A percentile compares a stretch with the other conserved stretches of the same genome.
Evolutionary conservation across 1,140 invertebrate genomes (phyloP).

Genomic region (Brevipalpus yothersi): DNA sequence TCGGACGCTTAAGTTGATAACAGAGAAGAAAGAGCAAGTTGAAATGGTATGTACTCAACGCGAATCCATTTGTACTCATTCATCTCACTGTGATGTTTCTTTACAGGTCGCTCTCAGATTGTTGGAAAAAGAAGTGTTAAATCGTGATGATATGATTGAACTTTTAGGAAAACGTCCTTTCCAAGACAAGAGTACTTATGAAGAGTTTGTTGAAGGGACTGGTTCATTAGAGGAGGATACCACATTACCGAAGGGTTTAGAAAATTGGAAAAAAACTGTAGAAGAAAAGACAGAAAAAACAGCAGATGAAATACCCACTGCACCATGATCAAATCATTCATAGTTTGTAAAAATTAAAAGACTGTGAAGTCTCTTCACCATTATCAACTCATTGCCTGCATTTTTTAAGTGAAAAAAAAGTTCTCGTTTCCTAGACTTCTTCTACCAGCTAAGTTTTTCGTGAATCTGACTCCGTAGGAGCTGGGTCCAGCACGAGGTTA

Average conservation of each 20-base stretch:
- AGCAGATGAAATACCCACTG: no score
- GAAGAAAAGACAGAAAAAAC: no score
- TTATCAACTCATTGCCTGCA: no score
- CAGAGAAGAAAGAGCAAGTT: conserved; percentile 60
- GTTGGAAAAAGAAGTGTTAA: conserved; percentile 57
- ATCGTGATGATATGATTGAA: conserved; percentile 93
- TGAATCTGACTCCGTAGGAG: no score
- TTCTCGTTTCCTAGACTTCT: no score
- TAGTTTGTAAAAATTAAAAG: no score
- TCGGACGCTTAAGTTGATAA: conserved; percentile 52
- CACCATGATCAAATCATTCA: no score
- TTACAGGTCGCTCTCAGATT: background rate
- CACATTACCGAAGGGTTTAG: conserved; percentile 55
- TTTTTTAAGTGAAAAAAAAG: no score
- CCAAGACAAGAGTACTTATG: conserved; percentile 95
- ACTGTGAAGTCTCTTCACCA: no score
- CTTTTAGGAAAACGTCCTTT: conserved; percentile 80
- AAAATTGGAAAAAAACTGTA: background rate
- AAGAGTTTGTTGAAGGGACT: conserved; percentile 97
- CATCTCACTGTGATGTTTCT: background rate
- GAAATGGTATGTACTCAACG: conserved; percentile 34
- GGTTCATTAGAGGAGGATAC: conserved; percentile 95
- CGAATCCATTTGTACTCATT: background rate
- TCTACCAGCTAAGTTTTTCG: no score
- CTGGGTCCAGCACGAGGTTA: no score